These are phyloP conservation scores for Chloroclystis v-ata DNA, from an alignment of 2,888 invertebrate genomes.

Conservation along the genomic window DNA sequence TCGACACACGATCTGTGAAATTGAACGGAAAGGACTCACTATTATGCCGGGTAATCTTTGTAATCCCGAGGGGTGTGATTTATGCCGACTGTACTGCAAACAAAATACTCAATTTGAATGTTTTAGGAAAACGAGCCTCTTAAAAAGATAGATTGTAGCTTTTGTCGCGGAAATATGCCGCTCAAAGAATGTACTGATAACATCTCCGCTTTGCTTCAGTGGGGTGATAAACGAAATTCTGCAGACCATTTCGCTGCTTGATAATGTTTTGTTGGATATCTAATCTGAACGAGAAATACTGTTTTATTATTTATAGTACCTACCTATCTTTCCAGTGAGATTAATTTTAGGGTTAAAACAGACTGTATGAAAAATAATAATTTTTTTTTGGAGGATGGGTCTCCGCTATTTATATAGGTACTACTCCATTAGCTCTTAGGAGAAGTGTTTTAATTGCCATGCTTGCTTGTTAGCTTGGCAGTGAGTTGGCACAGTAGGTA, in stretches of 20 bases:
- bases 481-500: too few relatives aligned
- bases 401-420: too few relatives aligned
- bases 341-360: too few relatives aligned
- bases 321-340: too few relatives aligned
- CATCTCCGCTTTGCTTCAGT: constrained; percentile 10
- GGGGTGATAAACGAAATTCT: constrained; percentile 9
- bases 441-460: too few relatives aligned
- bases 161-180: constrained; percentile 22
- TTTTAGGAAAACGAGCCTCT: constrained; percentile 25
- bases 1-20: constrained; percentile 55
- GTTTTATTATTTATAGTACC: too few relatives aligned
- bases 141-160: constrained; percentile 25
- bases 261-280: neutral
- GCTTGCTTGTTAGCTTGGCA: too few relatives aligned
- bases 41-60: constrained; percentile 55
- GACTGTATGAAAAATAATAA: too few relatives aligned
- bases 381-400: too few relatives aligned
- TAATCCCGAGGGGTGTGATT: constrained; percentile 41
- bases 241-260: constrained; percentile 6
- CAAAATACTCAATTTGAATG: constrained; percentile 32
- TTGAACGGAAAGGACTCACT: constrained; percentile 57
- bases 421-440: too few relatives aligned
- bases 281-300: neutral
- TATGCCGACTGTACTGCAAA: constrained; percentile 29
- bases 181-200: constrained; percentile 12